Conservation (phyloP, 2,888 invertebrate genomes). For the Acanthoscelides obtectus region DNA sequence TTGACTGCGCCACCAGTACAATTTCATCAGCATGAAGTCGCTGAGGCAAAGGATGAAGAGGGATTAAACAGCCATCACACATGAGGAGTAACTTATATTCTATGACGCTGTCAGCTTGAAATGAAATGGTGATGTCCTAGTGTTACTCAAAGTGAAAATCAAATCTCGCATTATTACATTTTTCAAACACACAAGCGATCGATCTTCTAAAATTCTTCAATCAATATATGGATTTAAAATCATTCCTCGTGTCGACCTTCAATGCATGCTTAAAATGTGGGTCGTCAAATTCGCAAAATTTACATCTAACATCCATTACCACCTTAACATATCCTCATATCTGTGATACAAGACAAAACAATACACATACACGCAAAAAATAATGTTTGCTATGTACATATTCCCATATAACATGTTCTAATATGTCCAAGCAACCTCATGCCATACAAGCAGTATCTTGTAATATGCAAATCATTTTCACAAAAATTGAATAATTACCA, state of each 20-base stretch:
- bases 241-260: background rate
- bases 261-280: background rate
- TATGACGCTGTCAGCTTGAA: too few species aligned
- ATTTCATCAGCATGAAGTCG: too few species aligned
- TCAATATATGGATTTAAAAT: background rate
- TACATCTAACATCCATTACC: background rate
- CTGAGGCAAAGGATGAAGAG: too few species aligned
- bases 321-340: background rate
- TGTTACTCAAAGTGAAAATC: too few species aligned
- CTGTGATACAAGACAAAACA: background rate
- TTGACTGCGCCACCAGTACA: too few species aligned
- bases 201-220: background rate
- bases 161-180: too few species aligned
- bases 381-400: background rate
- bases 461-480: background rate
- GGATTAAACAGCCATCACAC: too few species aligned
- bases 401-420: background rate
- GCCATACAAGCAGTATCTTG: background rate
- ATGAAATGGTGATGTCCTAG: too few species aligned
- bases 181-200: too few species aligned
- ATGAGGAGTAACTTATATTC: too few species aligned
- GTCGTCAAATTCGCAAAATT: background rate
- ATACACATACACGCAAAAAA: background rate
- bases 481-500: background rate
- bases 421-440: background rate